Evolutionary conservation across 2,888 invertebrate genomes (phyloP).

Genomic region (Meloe dianella): DNA sequence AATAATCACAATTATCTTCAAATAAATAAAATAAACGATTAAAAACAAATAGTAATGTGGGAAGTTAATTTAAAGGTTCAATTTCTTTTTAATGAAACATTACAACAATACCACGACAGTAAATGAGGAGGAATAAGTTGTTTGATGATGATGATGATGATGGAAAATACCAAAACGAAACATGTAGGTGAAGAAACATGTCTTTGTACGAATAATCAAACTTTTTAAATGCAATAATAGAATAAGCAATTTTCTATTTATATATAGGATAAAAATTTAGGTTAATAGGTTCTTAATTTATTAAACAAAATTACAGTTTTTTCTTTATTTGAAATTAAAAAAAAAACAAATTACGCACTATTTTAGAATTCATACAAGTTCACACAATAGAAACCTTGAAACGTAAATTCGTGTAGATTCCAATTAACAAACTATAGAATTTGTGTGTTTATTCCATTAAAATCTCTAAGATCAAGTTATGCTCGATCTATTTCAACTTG

Average conservation of each 20-base stretch:
- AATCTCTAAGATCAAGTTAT: too few species aligned
- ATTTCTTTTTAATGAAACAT: slow-evolving; percentile 1
- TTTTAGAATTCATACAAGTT: not conserved
- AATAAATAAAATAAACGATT: not conserved
- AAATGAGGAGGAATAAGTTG: not conserved
- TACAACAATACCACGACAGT: not conserved
- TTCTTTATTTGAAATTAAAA: not conserved
- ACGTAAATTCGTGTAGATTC: not conserved
- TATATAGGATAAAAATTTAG: not conserved
- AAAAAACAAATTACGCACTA: slow-evolving; percentile 3
- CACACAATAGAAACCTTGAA: not conserved
- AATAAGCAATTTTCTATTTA: not conserved
- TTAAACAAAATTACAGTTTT: not conserved
- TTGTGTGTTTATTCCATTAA: too few species aligned
- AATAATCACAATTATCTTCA: not conserved
- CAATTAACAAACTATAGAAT: too few species aligned
- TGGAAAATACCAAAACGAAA: not conserved
- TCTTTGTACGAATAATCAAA: not conserved
- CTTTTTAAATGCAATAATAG: not conserved
- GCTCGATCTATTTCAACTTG: too few species aligned
- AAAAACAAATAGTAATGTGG: not conserved
- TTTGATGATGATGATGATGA: not conserved
- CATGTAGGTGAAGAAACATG: slow-evolving; percentile 8
- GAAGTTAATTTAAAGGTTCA: slow-evolving; percentile 1
- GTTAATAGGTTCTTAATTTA: not conserved